Base-by-base conservation (phyloP, 2,113 vertebrate genomes). In the Oceanodroma tethys region DNA sequence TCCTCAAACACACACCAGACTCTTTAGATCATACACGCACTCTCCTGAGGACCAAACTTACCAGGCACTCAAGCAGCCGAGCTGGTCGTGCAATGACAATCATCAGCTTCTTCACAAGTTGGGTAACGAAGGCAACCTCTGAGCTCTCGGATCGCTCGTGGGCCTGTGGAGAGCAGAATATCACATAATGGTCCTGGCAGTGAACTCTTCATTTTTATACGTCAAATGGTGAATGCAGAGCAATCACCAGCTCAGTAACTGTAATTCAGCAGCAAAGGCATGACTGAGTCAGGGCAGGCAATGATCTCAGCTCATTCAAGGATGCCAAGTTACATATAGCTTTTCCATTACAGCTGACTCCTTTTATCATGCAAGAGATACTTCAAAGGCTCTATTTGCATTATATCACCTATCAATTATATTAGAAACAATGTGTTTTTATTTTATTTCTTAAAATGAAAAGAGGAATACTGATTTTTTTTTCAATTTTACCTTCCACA, bases 11-110 rank as follows among this genome's bases (percentile, higher is more conserved):
- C 40, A 47, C 13, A 23, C 26, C 34, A 40, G 38, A 22, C 68
- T 29, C 25, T 26, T 32, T 4, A 58, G 75, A 42, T 16, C 34
- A 52, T 3, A 81, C 11, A 13, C 1, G 3, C 13, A 6, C 65
- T 27, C 22, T 84, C 30, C 68, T 4, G 1, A 81, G 84, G 36
- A 30, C 27, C n/a, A 21, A 81, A 92, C 99, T 99, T 96, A 99
- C 99, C 99, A 99, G 96, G 98, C 99, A 99, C 98, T 99, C 99
- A 55, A 99, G 98, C 80, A 99, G 99, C 7, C 99, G 99, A 1
- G 99, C 99, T 0, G 99, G 99, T 23, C 99, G 99, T 21, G 99
- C 99, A 81, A 99, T 99, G 97, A 99, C 92, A 47, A 99, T 99
- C 99, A 99, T 99, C 97, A 99, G 98, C 95, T 99, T 99, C 98